phyloP scores from a whole-genome alignment of 2,113 vertebrate genomes.

The Hyla sarda region DNA sequence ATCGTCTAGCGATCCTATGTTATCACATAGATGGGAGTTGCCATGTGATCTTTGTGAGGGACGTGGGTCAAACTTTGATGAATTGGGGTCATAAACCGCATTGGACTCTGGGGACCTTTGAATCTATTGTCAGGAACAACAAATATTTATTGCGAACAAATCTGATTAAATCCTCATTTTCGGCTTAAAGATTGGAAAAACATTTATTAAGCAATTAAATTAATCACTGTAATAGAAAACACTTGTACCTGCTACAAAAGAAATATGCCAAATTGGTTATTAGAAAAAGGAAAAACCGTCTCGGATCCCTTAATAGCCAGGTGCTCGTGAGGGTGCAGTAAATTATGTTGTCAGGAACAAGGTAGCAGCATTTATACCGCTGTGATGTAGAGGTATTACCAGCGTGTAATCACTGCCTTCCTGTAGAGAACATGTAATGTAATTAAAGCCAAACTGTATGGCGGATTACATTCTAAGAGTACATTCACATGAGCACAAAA shows the following conservation, averaged over 20 bases:
- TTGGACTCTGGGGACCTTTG: neutral
- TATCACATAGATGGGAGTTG: neutral
- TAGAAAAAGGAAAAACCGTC: neutral
- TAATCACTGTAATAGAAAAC: neutral
- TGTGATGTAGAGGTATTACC: neutral
- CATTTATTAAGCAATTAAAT: neutral
- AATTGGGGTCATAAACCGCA: neutral
- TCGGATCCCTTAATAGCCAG: neutral
- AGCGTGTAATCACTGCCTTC: neutral
- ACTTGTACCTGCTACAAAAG: neutral
- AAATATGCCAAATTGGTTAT: neutral
- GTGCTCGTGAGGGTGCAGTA: neutral
- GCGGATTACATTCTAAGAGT: neutral
- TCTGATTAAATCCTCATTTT: neutral
- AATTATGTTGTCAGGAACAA: neutral
- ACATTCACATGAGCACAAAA: neutral
- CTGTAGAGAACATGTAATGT: neutral
- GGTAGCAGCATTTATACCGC: neutral
- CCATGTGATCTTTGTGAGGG: conserved; percentile 2
- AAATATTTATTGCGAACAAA: neutral
- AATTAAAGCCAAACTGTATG: neutral
- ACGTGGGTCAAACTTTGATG: conserved; percentile 11
- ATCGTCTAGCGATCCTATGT: neutral
- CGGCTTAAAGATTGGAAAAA: neutral
- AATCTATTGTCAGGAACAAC: neutral